phyloP scores from a whole-genome alignment of 1,140 invertebrate genomes.

The Charaxes varanes region DNA sequence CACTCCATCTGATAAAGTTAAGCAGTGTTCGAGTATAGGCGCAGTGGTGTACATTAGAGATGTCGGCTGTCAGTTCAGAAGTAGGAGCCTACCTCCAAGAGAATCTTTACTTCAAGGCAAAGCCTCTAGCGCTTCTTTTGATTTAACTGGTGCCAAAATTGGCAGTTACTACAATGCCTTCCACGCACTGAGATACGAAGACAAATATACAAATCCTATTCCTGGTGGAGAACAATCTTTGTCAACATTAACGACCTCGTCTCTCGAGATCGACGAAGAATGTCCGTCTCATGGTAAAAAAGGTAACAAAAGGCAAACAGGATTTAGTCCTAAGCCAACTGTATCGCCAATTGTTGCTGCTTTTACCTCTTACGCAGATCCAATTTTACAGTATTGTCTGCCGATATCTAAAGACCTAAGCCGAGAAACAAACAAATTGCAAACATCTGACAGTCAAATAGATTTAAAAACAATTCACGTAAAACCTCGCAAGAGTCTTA shows the following conservation, averaged over 20 bases:
- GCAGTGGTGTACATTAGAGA: conserved; percentile 55
- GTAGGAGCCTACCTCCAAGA: conserved; percentile 27
- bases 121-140: conserved; percentile 34
- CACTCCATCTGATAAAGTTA: conserved; percentile 3
- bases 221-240: conserved; percentile 27
- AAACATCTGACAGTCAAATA: conserved; percentile 2
- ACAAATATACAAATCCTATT: conserved; percentile 42
- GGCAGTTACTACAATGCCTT: conserved; percentile 31
- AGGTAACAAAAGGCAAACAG: conserved; percentile 13
- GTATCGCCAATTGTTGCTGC: conserved; percentile 26
- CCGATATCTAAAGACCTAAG: conserved; percentile 14
- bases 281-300: conserved; percentile 35
- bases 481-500: conserved; percentile 28
- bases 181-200: conserved; percentile 42
- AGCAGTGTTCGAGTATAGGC: conserved; percentile 25
- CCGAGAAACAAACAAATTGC: conserved; percentile 12
- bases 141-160: conserved; percentile 25
- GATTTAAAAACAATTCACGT: conserved; percentile 14
- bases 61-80: conserved; percentile 58
- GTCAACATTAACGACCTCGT: conserved; percentile 32
- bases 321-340: conserved; percentile 31
- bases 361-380: conserved; percentile 19
- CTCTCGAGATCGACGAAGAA: conserved; percentile 33
- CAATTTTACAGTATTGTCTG: conserved; percentile 18
- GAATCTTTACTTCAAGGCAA: conserved; percentile 29